These are phyloP conservation scores for Hirudinaria manillensis DNA, from an alignment of 2,888 invertebrate species.

Conservation along the genomic window DNA sequence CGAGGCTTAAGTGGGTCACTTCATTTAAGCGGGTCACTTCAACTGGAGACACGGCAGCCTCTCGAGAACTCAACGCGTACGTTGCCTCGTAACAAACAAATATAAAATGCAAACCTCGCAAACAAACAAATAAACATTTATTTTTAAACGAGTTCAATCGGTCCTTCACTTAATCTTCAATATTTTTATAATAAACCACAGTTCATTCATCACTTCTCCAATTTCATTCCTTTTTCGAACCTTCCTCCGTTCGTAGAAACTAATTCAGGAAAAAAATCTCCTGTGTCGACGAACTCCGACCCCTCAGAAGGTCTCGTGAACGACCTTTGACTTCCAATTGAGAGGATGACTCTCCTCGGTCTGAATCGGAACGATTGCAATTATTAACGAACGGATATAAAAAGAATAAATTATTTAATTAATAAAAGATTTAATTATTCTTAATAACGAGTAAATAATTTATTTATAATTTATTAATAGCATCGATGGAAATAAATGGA, in stretches of 20 bases:
- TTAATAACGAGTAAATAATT: background rate
- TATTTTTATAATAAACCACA: no score
- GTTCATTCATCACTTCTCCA: background rate
- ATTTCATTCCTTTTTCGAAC: background rate
- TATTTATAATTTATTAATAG: background rate
- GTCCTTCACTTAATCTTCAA: no score
- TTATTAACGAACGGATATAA: background rate
- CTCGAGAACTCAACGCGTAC: no score
- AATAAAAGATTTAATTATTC: background rate
- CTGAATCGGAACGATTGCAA: slow-evolving; percentile 47
- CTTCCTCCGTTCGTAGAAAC: background rate
- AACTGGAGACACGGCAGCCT: no score
- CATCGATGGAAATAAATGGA: background rate
- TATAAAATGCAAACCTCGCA: no score
- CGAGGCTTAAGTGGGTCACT: no score
- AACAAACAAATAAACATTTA: no score
- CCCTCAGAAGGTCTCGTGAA: slow-evolving; percentile 33
- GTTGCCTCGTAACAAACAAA: no score
- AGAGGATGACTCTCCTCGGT: slow-evolving; percentile 92
- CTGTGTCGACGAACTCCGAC: background rate
- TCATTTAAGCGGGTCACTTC: no score
- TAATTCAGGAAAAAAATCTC: background rate
- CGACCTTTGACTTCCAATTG: slow-evolving; percentile 92
- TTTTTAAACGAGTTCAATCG: no score
- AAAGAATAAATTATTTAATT: background rate